A percentile compares a stretch with the other conserved stretches of the same genome.
Conservation (phyloP, 2,888 invertebrate species). For the Arctia plantaginis region DNA sequence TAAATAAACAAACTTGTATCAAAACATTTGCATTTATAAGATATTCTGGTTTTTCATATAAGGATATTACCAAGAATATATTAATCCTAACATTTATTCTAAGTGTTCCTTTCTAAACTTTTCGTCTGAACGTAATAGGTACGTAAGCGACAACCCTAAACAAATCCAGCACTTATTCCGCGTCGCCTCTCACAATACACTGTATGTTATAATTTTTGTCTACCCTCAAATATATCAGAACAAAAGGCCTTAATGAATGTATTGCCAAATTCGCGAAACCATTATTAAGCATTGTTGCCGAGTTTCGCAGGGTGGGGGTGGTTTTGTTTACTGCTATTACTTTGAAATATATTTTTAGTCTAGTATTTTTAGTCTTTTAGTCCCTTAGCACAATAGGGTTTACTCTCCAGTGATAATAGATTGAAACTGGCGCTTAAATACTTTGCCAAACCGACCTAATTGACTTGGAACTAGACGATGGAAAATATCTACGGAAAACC, state of each 20-base stretch:
- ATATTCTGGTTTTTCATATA: no score
- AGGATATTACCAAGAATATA: no score
- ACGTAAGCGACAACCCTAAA: conserved; percentile 63
- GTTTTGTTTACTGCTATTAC: conserved; percentile 42
- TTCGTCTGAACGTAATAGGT: no score
- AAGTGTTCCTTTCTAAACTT: no score
- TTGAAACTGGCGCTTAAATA: neutral
- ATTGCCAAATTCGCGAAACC: conserved; percentile 82
- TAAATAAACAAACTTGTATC: no score
- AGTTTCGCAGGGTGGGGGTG: conserved; percentile 32
- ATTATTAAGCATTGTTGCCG: conserved; percentile 83
- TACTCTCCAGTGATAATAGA: neutral
- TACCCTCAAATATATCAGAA: conserved; percentile 82
- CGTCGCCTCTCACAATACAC: conserved; percentile 77
- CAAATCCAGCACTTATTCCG: conserved; percentile 76
- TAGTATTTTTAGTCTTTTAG: no score
- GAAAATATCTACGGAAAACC: no score
- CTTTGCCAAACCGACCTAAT: neutral
- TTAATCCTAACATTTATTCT: no score
- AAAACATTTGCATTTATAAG: neutral
- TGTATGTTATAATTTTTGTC: conserved; percentile 86
- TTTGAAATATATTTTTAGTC: conserved; percentile 24
- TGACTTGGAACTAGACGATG: neutral
- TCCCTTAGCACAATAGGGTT: no score
- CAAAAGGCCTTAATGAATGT: conserved; percentile 85